Evolutionary conservation across 2,888 invertebrate species (phyloP).

Genomic region (Campoplex nolae): DNA sequence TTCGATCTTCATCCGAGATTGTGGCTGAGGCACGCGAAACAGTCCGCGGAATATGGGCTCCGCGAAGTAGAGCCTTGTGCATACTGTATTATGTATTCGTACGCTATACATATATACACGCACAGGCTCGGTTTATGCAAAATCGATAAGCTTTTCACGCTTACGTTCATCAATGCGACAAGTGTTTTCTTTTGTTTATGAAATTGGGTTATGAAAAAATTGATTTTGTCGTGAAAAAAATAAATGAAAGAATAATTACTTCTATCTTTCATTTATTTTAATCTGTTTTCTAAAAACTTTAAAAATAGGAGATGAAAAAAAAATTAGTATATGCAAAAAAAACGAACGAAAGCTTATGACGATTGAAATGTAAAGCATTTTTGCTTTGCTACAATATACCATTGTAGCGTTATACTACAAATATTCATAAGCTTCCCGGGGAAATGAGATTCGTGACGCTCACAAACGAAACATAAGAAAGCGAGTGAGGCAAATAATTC

Average conservation of each 20-base stretch:
- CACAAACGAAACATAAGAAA: slow-evolving; percentile 44
- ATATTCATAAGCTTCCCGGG: slow-evolving; percentile 21
- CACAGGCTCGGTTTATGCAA: neutral
- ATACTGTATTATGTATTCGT: neutral
- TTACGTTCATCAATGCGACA: neutral
- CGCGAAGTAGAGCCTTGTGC: neutral
- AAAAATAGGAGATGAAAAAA: neutral
- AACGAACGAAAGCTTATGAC: neutral
- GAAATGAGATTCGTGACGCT: slow-evolving; percentile 30
- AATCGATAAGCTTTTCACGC: neutral
- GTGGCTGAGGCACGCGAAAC: slow-evolving; percentile 28
- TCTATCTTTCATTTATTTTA: neutral
- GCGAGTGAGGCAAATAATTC: slow-evolving; percentile 28
- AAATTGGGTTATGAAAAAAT: neutral
- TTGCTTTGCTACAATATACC: neutral
- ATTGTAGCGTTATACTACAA: slow-evolving; percentile 19
- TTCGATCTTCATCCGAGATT: slow-evolving; percentile 48
- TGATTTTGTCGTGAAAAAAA: neutral
- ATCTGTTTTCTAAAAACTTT: neutral
- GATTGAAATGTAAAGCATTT: neutral
- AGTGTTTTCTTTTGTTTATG: neutral
- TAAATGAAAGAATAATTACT: neutral
- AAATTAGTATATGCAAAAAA: slow-evolving; percentile 12
- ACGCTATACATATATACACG: neutral
- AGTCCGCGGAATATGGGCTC: neutral